A percentile compares a stretch with the other conserved stretches of the same genome.
These are phyloP conservation scores for Microchrysa polita DNA, from an alignment of 2,888 invertebrate species.

Conservation along the genomic window DNA sequence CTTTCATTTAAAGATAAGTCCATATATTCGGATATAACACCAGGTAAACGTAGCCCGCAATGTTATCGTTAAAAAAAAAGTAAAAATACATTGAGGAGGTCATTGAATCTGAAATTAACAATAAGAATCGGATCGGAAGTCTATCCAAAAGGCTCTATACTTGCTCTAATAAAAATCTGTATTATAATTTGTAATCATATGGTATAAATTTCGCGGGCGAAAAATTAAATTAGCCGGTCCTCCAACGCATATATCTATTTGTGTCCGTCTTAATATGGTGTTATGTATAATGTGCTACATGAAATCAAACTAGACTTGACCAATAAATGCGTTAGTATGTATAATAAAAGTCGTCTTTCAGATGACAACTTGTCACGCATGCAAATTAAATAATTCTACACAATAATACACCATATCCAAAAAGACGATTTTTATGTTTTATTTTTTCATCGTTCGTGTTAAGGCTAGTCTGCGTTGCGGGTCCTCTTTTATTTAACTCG, in stretches of 20 bases:
- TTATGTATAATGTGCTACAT: no score
- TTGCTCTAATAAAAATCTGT: conserved; percentile 5
- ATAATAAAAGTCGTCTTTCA: conserved; percentile 32
- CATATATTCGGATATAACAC: no score
- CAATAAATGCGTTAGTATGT: conserved; percentile 20
- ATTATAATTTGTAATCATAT: no score
- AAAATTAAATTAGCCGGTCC: conserved; percentile 34
- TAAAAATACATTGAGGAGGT: not conserved
- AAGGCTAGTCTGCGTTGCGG: conserved; percentile 27
- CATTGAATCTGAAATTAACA: conserved; percentile 20
- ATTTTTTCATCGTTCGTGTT: conserved; percentile 13
- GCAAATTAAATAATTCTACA: conserved; percentile 28
- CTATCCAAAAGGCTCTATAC: conserved; percentile 12
- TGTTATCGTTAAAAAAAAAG: no score
- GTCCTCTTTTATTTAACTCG: conserved; percentile 5
- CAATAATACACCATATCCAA: not conserved
- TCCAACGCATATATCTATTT: conserved; percentile 14
- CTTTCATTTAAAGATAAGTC: no score
- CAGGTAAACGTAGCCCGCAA: no score
- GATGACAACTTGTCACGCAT: conserved; percentile 38
- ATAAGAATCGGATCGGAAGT: not conserved
- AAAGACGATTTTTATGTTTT: conserved; percentile 4
- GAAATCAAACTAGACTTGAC: conserved; percentile 9
- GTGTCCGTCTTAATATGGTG: conserved; percentile 2
- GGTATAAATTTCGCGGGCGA: conserved; percentile 13